These are phyloP conservation scores for Agonum fuliginosum DNA, from an alignment of 2,888 invertebrate species.

Conservation along the genomic window DNA sequence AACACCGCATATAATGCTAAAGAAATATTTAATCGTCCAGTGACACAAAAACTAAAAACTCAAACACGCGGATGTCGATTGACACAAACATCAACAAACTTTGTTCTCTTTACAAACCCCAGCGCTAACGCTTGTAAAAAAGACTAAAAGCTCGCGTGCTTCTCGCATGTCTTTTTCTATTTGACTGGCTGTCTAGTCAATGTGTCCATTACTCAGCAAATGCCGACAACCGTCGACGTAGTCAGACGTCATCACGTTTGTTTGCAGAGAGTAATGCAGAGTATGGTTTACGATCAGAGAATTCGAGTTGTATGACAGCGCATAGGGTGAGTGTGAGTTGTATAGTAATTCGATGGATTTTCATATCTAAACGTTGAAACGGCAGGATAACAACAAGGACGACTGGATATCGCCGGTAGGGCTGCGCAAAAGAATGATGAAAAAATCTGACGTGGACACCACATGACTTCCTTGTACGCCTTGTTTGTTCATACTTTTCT, in stretches of 20 bases:
- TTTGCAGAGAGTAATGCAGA: conserved; percentile 4
- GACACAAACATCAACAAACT: conserved; percentile 6
- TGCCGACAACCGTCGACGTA: conserved; percentile 38
- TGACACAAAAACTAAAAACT: neutral
- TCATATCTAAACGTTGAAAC: too few species aligned
- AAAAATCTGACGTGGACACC: too few species aligned
- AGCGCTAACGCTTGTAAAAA: conserved; percentile 61
- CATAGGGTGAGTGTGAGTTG: neutral
- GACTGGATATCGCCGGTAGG: too few species aligned
- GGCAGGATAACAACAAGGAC: too few species aligned
- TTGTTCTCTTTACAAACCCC: neutral
- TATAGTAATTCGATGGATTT: neutral
- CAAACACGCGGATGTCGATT: neutral
- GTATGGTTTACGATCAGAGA: neutral
- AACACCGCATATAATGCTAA: too few species aligned
- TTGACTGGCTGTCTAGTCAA: conserved; percentile 68
- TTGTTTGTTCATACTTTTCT: too few species aligned
- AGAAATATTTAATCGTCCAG: conserved; percentile 20
- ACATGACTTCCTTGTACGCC: too few species aligned
- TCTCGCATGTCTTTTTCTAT: conserved; percentile 67
- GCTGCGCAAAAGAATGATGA: too few species aligned
- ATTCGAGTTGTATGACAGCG: neutral
- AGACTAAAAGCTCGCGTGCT: conserved; percentile 68
- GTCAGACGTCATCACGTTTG: conserved; percentile 62
- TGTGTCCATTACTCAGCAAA: conserved; percentile 66